Evolutionary conservation across 2,888 invertebrate species (phyloP), one percentile per base, ranked within the genome.

Genomic region (Caenorhabditis sp.): DNA sequence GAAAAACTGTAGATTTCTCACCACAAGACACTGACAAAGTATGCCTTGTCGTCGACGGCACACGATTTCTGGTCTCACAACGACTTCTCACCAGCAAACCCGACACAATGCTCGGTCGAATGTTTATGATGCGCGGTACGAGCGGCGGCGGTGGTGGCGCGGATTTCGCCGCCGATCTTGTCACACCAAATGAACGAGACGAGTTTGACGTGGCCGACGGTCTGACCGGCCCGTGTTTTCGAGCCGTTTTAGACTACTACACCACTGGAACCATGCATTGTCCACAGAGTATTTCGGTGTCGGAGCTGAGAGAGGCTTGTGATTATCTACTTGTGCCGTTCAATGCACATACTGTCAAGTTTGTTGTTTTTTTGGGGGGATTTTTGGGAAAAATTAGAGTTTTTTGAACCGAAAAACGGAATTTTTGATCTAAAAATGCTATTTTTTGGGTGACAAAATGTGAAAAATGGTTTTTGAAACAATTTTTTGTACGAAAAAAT

Each of bases 241-340:
- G 96, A 55, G 93, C 96, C 0, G 95, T 99, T 84, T 90, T 99
- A 87, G 90, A 82, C 37, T 82, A 78, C 57, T 82, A 82, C 61
- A 68, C 77, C 17, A 63, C 62, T 1, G 82, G 82, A 49, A 70
- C 74, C 6, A 82, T 82, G 76, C 57, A 77, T 37, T 99, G 97
- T 88, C 99, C 99, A 0, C 95, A 95, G 0, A 93, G 94, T 0
- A 95, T 99, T 0, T 93, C 95, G 0, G 95, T 99, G 51, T 95
- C 95, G 85, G 99, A 99, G 89, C 89, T 99, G 78, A 91, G 81
- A 73, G 99, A 99, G 89, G 97, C 99, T 23, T 99, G 99, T 88
- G 99, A 99, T 89, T 99, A 99, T 89, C 91, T 99, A 66, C 91
- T 99, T 54, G 93, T 99, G 87, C 99, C 99, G 17, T 99, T 99